Evolutionary conservation across 2,113 vertebrate species (phyloP).

Genomic region (Cinclus mexicanus): DNA sequence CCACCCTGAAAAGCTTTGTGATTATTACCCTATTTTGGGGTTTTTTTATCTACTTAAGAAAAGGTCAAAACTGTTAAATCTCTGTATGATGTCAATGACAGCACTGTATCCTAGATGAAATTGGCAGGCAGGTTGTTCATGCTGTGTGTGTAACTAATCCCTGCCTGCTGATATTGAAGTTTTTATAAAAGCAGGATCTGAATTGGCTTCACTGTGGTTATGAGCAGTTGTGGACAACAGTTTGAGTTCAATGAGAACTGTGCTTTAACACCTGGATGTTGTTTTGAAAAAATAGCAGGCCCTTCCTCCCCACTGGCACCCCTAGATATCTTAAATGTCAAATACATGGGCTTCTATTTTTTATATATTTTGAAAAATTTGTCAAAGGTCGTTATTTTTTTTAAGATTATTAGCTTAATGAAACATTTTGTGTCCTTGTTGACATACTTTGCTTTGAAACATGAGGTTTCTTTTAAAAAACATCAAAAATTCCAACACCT

Average conservation of each 20-base stretch:
- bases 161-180: neutral
- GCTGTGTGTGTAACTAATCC: neutral
- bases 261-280: neutral
- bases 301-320: fast-evolving
- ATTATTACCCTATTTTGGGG: fast-evolving
- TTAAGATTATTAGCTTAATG: neutral
- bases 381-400: neutral
- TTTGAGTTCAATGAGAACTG: neutral
- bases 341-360: neutral
- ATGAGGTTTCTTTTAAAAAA: neutral
- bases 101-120: neutral
- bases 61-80: neutral
- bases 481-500: neutral
- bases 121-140: neutral
- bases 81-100: neutral
- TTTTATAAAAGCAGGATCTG: neutral
- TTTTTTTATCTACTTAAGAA: neutral
- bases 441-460: neutral
- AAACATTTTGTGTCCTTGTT: neutral
- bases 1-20: neutral
- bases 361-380: neutral
- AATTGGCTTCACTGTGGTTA: neutral
- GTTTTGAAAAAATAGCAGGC: neutral
- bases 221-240: neutral
- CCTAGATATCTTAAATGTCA: neutral